Base-by-base conservation (phyloP, 2,113 vertebrate species). In the Orientallactaga bullata region DNA sequence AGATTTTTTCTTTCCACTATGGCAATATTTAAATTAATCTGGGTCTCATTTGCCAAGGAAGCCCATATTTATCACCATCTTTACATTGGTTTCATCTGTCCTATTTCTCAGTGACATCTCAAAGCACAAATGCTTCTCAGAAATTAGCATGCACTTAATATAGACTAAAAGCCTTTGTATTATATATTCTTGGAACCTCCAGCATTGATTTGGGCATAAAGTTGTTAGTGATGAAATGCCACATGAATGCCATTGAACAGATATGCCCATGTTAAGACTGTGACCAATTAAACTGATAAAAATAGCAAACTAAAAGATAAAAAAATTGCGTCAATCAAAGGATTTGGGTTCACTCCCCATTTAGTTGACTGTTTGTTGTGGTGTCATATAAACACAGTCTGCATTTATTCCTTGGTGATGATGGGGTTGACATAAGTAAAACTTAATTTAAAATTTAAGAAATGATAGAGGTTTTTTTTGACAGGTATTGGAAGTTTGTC, bases 391-490 rank as follows among this genome's bases (percentile, higher is more conserved):
- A 96, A 96, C 94, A 96, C 51, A 63, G 60, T 82, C 65, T 95
- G 85, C 69, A 79, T 96, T 96, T 97, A 96, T 85, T 88, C 90
- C 74, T 92, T 93, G 92, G 65, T 90, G 66, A 74, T 96, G 85
- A 96, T 96, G 90, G 90, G 60, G 85, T 90, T 95, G 97, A 97
- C 95, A 92, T 93, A 74, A 96, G 92, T 96, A 91, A 94, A 97
- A 94, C 93, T 96, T 95, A 93, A 96, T 97, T 97, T 97, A 83
- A 92, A 96, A 76, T 82, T 47, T 92, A 86, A 61, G 90, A 77
- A 95, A 93, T 74, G 77, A 82, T 88, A 85, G 68, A 88, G 83
- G 86, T 94, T 92, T 88, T 88, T 90, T 95, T 88, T 92, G 93
- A 97, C 90, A 92, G 82, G 74, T 85, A 79, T 37, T 95, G 97